Conservation (phyloP, 1,140 invertebrate genomes). For the Scaptomyza graminum region DNA sequence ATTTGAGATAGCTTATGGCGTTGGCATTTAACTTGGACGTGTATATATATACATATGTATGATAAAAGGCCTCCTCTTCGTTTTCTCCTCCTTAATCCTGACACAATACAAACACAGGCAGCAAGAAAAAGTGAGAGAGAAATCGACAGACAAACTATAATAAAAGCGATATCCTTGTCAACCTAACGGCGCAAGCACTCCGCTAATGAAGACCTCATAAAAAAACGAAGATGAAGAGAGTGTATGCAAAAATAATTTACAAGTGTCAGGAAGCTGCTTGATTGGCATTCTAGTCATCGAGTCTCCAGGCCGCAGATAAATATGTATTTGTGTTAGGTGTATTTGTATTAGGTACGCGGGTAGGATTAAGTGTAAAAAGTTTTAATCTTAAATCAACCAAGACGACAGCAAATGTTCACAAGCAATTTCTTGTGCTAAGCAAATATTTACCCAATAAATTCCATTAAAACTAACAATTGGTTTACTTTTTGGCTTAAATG, state of each 20-base stretch:
- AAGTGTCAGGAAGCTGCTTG: neutral
- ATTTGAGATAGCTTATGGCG: neutral
- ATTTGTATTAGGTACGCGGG: too few species aligned
- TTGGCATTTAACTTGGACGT: conserved; percentile 1
- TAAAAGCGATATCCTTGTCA: neutral
- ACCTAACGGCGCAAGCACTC: neutral
- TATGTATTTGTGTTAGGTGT: neutral
- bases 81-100: neutral
- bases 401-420: conserved; percentile 59
- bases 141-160: neutral
- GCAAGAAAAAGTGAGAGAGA: neutral
- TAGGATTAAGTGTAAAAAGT: conserved; percentile 38
- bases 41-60: neutral
- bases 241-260: conserved; percentile 1
- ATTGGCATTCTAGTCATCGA: neutral
- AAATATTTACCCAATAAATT: conserved; percentile 80
- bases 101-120: neutral
- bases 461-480: conserved; percentile 80
- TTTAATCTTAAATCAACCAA: conserved; percentile 73
- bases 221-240: neutral
- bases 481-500: conserved; percentile 75
- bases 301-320: neutral
- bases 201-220: neutral
- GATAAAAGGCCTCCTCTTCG: neutral
- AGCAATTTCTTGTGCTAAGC: conserved; percentile 66